Base-by-base conservation (phyloP, 2,113 vertebrate species). In the Istiophorus platypterus region DNA sequence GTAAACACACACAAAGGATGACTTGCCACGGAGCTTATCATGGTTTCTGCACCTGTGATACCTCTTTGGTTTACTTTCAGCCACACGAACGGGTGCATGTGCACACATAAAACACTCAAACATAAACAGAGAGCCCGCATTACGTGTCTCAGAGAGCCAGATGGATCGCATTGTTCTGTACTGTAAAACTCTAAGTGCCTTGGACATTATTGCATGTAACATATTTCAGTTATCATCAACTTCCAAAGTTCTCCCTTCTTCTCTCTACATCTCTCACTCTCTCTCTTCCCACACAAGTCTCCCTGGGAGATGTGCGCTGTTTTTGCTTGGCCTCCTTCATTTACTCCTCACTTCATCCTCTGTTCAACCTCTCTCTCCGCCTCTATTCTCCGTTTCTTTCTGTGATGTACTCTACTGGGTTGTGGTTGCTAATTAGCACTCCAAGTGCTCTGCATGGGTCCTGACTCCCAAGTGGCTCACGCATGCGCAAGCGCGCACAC, bases 381-480 rank as follows among this genome's bases (percentile, higher is more conserved):
- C 51, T 84, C 79, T 45, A 72, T 80, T 85, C 70, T 68, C 22
- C 63, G 20, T 58, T 71, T 72, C 69, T 66, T 80, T 68, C 80
- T 89, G 81, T 90, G 88, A 91, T 93, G 84, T 84, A 91, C 79
- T 85, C 87, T 69, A 85, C 80, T 86, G 85, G 88, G 82, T 88
- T 90, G 88, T 89, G 89, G 88, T 82, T 88, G 87, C 85, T 91
- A 93, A 92, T 92, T 94, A 92, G 89, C 91, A 88, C 89, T 86
- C 83, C 84, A 79, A 91, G 86, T 90, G 82, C 89, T 85, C 89
- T 90, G 90, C 88, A 88, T 90, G 85, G 85, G 85, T 75, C 79
- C 77, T 49, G 69, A 89, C 71, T 90, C 88, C 86, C 80, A 64
- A 78, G 82, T 47, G 72, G 71, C 81, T 84, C 69, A 82, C 27